Evolutionary conservation across 1,140 invertebrate genomes (phyloP).

Genomic region (Tigriopus japonicus): DNA sequence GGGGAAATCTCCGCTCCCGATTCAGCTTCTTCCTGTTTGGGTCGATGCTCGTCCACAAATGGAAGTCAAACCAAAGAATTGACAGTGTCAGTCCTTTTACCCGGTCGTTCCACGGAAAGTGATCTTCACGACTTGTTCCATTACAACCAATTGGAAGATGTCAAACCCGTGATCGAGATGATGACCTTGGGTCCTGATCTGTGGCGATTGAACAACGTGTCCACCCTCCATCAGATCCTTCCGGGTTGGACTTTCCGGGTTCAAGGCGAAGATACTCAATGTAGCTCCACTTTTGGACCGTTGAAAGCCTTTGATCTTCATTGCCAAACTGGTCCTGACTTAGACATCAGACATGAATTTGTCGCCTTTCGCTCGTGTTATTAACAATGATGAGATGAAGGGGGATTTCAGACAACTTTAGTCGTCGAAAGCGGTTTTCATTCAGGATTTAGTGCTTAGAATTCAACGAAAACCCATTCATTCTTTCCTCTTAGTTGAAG

Average conservation of each 20-base stretch:
- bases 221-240: background rate
- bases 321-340: constrained; percentile 2
- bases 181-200: background rate
- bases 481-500: too few species aligned
- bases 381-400: too few species aligned
- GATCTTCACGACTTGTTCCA: background rate
- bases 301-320: constrained; percentile 2
- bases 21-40: too few species aligned
- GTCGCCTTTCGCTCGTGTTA: too few species aligned
- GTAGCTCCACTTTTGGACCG: background rate
- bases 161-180: background rate
- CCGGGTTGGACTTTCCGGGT: background rate
- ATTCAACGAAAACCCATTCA: too few species aligned
- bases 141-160: constrained; percentile 1
- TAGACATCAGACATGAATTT: too few species aligned
- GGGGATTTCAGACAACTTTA: too few species aligned
- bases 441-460: too few species aligned
- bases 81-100: background rate
- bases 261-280: background rate
- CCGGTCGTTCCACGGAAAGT: background rate
- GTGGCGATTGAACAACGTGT: background rate
- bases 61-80: background rate
- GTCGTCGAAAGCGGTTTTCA: too few species aligned
- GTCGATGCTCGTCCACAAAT: too few species aligned
- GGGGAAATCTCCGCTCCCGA: too few species aligned